Conservation (phyloP, 1,140 invertebrate genomes). For the Drosophila sulfurigaster region DNA sequence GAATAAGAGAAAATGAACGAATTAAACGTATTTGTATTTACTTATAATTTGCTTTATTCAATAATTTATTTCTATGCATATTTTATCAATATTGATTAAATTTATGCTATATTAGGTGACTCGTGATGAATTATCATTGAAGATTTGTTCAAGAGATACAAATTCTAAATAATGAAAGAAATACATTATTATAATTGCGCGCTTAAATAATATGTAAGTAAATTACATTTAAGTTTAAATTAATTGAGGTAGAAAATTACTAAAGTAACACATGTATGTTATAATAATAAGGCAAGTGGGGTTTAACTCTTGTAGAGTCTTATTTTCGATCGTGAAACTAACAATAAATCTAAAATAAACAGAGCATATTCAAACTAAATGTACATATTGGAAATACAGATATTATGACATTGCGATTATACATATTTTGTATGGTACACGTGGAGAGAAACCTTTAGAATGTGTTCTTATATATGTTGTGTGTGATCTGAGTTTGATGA, state of each 20-base stretch:
- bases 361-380: conserved; percentile 45
- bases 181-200: conserved; percentile 51
- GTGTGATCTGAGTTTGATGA: conserved; percentile 60
- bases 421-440: conserved; percentile 11
- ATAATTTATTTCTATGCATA: conserved; percentile 46
- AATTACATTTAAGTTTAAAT: conserved; percentile 78
- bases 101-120: conserved; percentile 56
- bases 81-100: conserved; percentile 39
- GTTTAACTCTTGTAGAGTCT: conserved; percentile 75
- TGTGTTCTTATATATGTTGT: conserved; percentile 16
- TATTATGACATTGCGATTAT: conserved; percentile 18
- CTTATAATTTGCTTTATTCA: conserved; percentile 39
- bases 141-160: conserved; percentile 33
- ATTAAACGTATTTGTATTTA: conserved; percentile 33
- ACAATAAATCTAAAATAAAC: conserved; percentile 58
- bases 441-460: conserved; percentile 35
- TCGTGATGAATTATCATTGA: conserved; percentile 36
- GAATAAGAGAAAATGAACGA: conserved; percentile 4
- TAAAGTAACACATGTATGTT: conserved; percentile 79
- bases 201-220: conserved; percentile 71
- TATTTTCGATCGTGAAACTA: conserved; percentile 63
- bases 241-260: conserved; percentile 81
- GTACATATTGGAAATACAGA: conserved; percentile 29
- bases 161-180: conserved; percentile 21
- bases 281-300: conserved; percentile 74